Evolutionary conservation across 2,113 vertebrate species (phyloP).

Genomic region (Crotalus tigris): DNA sequence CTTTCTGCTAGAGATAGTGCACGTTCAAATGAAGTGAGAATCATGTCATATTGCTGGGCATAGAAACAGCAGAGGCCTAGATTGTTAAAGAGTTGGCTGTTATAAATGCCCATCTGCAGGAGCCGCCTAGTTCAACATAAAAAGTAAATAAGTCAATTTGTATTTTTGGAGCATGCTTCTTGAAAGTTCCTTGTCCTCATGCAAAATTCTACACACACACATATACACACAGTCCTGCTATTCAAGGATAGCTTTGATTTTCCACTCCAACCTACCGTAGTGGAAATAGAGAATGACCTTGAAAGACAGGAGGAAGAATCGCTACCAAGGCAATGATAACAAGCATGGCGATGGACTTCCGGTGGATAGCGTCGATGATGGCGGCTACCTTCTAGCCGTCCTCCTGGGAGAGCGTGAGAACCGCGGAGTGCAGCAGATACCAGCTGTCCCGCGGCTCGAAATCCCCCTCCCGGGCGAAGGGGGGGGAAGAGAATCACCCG

Average conservation of each 20-base stretch:
- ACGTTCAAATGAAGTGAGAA: conserved; percentile 90
- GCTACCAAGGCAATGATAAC: neutral
- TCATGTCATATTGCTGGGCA: conserved; percentile 98
- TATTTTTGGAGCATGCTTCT: neutral
- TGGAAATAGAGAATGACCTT: neutral
- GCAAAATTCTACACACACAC: neutral
- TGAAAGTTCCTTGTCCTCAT: neutral
- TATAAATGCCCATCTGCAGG: conserved; percentile 97
- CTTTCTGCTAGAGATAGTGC: conserved; percentile 84
- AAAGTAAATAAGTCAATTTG: neutral
- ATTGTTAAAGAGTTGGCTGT: conserved; percentile 97
- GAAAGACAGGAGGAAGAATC: neutral
- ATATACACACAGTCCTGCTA: neutral
- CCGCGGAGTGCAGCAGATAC: too few relatives aligned
- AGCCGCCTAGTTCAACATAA: conserved; percentile 78
- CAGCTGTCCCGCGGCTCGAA: too few relatives aligned
- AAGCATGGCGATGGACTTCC: too few relatives aligned
- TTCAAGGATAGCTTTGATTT: neutral
- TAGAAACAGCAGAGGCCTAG: conserved; percentile 97
- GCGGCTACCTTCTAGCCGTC: too few relatives aligned
- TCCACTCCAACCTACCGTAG: neutral
- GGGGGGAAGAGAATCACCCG: too few relatives aligned
- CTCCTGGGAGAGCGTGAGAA: too few relatives aligned
- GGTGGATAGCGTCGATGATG: too few relatives aligned
- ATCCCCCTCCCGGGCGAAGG: too few relatives aligned